Evolutionary conservation across 2,797 vertebrate species (phyloP), one percentile per base, ranked within the genome.

Genomic region (Steatocranus sp.): DNA sequence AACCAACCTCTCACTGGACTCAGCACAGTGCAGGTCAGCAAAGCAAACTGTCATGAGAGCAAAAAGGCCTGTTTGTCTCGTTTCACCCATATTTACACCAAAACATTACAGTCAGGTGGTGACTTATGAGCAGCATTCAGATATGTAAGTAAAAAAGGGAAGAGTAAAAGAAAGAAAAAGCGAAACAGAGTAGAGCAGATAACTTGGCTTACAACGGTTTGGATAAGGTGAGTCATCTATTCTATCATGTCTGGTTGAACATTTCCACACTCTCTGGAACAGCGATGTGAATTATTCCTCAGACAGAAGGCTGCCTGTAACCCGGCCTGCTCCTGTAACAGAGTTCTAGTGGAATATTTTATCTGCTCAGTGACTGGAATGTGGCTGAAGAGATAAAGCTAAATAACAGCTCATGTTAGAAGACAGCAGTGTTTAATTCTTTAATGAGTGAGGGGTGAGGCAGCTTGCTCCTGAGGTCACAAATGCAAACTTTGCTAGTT

Each of bases 11-110:
- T 25, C 23, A 23, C 38, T 11, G 10, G 41, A 66, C 4, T 50
- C 14, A 38, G 61, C 58, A 75, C 1, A 17, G 1, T 15, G 17
- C 9, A 63, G 20, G 53, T 89, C 83, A 87, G 87, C 83, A 78
- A 56, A n/a, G 14, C 34, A 36, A 78, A 68, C 17, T 79, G 15
- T 56, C 27, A 36, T 41, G 41, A 53, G 43, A 87, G n/a, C 32
- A 20, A 4, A 12, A 58, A 2, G 41, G 11, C 36, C 20, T 84
- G 79, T 89, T 85, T 84, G 81, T 48, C 15, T 27, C 2, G 48
- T 54, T 86, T 85, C 18, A 38, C 34, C 34, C n/a, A 32, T 95
- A 80, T 95, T 95, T 94, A 94, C 79, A 84, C 88, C 88, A 92
- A 95, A 94, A 95, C 92, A 93, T 75, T 38, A 76, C 15, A 75